Base-by-base conservation (phyloP, 2,797 vertebrate genomes). In the Spea hammondii region DNA sequence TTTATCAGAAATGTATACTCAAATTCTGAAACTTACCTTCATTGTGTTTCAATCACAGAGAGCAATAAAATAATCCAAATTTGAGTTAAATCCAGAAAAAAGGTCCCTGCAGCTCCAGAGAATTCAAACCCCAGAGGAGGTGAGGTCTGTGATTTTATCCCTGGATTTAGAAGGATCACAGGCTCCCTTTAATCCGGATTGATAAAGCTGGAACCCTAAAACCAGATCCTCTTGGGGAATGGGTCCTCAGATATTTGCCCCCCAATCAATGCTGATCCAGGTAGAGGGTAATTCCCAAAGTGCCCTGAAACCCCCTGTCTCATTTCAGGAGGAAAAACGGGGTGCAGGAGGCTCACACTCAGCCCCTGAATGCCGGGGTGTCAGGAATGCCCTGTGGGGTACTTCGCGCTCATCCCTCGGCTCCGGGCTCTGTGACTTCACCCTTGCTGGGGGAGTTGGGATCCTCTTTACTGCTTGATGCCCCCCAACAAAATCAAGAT, bases 1-100 rank as follows among this genome's bases (percentile, higher is more conserved):
- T 32, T 32, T 32, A 32, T 32, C 3, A 32, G 32, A 32, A 54
- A 59, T 59, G 57, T 10, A 32, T 32, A 32, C 32, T 32, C 32
- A 32, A 32, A 32, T 32, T 57, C 55, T 57, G 55, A 13, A 10
- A 83, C 78, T 78, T 80, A 83, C 83, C 82, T 80, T 55, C 67
- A 78, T 68, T 64, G 32, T 81, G 47, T 32, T 59, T 70, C 57
- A 17, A 17, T 8, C 62, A 60, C 62, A 60, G 44, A 60, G 60
- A 44, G 13, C 51, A 74, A 51, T 47, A 65, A 65, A 69, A 72
- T 84, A 84, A 82, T 84, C 83, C 83, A 70, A 77, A 84, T 84
- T 83, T 86, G 82, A 82, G 13, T 88, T 82, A 91, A 92, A 77
- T 82, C 79, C 79, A 76, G 60, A 46, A 70, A 4, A 59, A 48